These are phyloP conservation scores for Diploptera punctata DNA, from an alignment of 2,888 invertebrate genomes.

Conservation along the genomic window DNA sequence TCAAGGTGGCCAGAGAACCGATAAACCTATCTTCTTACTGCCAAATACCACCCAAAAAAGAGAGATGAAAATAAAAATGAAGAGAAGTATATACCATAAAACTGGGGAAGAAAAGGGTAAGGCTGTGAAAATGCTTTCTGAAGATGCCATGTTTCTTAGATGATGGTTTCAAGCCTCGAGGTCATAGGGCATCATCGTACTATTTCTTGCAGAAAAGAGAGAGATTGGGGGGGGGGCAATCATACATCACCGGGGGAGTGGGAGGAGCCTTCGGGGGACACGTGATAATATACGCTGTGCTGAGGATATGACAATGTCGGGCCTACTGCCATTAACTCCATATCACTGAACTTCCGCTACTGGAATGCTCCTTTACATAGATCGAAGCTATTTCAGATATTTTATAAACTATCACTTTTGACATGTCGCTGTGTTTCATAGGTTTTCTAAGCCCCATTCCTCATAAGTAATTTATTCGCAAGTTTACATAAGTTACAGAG, in stretches of 20 bases:
- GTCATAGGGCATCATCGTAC: conserved; percentile 8
- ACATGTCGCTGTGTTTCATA: too few species aligned
- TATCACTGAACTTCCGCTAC: neutral
- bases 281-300: conserved; percentile 15
- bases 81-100: conserved; percentile 19
- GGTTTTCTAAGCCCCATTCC: too few species aligned
- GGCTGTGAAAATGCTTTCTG: conserved; percentile 28
- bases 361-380: neutral
- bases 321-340: neutral
- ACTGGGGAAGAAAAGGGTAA: conserved; percentile 8
- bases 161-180: conserved; percentile 25
- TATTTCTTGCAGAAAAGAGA: neutral
- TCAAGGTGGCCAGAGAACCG: conserved; percentile 10
- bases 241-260: neutral
- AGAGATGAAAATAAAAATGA: conserved; percentile 13
- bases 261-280: neutral
- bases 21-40: conserved; percentile 14
- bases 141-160: conserved; percentile 15
- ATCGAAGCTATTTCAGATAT: too few species aligned
- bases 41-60: conserved; percentile 1
- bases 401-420: too few species aligned
- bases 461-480: too few species aligned
- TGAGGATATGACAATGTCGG: conserved; percentile 17
- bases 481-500: too few species aligned
- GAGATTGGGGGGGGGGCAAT: neutral